A percentile compares a stretch with the other conserved stretches of the same genome.
Conservation (phyloP, 1,140 invertebrate species). For the Drosophila hydei region DNA sequence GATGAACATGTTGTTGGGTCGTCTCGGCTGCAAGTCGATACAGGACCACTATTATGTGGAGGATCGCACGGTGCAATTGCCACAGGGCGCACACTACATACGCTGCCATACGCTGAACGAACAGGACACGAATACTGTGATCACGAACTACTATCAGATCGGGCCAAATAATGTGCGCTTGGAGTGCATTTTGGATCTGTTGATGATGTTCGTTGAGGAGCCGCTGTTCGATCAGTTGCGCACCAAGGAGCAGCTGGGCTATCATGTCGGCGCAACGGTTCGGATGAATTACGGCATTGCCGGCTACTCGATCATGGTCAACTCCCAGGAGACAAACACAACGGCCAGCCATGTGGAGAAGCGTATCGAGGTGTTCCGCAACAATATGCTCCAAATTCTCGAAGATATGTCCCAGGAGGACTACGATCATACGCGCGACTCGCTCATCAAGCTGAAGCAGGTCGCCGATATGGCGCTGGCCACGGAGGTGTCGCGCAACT, state of each 20-base stretch:
- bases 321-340: slow-evolving; percentile 90
- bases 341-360: slow-evolving; percentile 88
- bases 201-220: slow-evolving; percentile 92
- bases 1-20: slow-evolving; percentile 78
- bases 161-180: slow-evolving; percentile 87
- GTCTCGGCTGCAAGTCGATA: slow-evolving; percentile 75
- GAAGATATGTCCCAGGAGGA: slow-evolving; percentile 86
- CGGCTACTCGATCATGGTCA: slow-evolving; percentile 90
- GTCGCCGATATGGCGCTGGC: slow-evolving; percentile 89
- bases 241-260: slow-evolving; percentile 96
- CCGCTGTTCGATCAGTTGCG: slow-evolving; percentile 94
- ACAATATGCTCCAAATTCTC: slow-evolving; percentile 87
- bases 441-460: slow-evolving; percentile 90
- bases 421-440: slow-evolving; percentile 86
- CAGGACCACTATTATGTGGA: slow-evolving; percentile 64
- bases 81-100: slow-evolving; percentile 87
- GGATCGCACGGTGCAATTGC: slow-evolving; percentile 85
- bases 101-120: slow-evolving; percentile 89
- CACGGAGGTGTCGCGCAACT: slow-evolving; percentile 90
- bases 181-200: slow-evolving; percentile 90
- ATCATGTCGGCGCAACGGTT: slow-evolving; percentile 89
- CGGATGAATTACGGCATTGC: slow-evolving; percentile 89
- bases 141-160: slow-evolving; percentile 95
- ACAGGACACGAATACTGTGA: slow-evolving; percentile 91
- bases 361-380: slow-evolving; percentile 90